phyloP scores from a whole-genome alignment of 2,888 invertebrate species.

The Aphrophora alni region DNA sequence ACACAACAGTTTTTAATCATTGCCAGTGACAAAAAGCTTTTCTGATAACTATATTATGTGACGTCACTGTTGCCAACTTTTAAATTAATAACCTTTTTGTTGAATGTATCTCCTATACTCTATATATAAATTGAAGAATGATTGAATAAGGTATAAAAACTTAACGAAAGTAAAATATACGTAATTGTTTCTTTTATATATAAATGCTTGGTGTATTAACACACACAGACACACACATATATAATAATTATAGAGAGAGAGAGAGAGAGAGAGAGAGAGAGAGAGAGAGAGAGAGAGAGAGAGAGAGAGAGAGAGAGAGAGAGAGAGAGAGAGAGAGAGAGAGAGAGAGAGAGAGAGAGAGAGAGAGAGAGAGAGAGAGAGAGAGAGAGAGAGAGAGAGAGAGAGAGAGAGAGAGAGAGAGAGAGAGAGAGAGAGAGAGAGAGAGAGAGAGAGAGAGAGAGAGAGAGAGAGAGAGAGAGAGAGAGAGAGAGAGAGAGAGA shows the following conservation, averaged over 20 bases:
- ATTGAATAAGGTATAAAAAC: too few relatives aligned
- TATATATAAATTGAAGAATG: too few relatives aligned
- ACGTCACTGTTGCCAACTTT: too few relatives aligned
- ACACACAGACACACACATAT: background rate
- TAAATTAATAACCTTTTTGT: too few relatives aligned
- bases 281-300: conserved; percentile 31
- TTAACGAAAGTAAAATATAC: too few relatives aligned
- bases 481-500: conserved; percentile 36
- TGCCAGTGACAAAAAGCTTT: too few relatives aligned
- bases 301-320: conserved; percentile 28
- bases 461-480: conserved; percentile 27
- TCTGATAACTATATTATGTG: too few relatives aligned
- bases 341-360: conserved; percentile 23
- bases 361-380: conserved; percentile 29
- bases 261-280: conserved; percentile 26
- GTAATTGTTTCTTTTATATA: too few relatives aligned
- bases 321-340: conserved; percentile 26
- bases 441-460: conserved; percentile 29
- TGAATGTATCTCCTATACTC: too few relatives aligned
- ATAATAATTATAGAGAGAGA: conserved; percentile 15
- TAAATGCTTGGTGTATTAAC: too few relatives aligned
- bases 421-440: conserved; percentile 38
- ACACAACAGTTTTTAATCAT: too few relatives aligned
- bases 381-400: conserved; percentile 27
- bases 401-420: conserved; percentile 31